Conservation (phyloP, 64 coral and sea anemone genomes). For the Montipora foliosa region DNA sequence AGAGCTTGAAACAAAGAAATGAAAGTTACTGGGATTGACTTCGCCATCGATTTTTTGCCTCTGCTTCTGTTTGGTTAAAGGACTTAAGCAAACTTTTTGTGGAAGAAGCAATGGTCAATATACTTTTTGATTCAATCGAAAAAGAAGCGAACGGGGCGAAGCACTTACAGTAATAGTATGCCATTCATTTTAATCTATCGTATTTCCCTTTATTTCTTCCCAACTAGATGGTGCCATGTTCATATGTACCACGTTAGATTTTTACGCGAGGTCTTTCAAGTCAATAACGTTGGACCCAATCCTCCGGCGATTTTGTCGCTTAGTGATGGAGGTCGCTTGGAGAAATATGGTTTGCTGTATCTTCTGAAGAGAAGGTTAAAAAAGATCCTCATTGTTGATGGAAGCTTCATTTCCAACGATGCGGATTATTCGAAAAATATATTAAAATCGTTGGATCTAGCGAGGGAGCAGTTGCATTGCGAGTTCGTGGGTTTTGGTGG, state of each 20-base stretch:
- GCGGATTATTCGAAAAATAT: constrained; percentile 59
- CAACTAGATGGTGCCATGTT: constrained; percentile 84
- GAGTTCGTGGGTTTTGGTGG: constrained; percentile 80
- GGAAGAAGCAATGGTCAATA: no score
- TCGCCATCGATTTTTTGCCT: no score
- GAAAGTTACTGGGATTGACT: no score
- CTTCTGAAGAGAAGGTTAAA: constrained; percentile 82
- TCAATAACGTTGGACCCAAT: constrained; percentile 80
- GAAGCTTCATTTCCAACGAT: constrained; percentile 75
- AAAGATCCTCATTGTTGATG: constrained; percentile 83
- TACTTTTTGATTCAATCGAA: no score
- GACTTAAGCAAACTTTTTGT: no score
- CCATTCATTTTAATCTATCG: no score
- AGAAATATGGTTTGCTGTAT: constrained; percentile 87
- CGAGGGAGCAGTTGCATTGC: constrained; percentile 73
- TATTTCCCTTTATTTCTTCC: neutral
- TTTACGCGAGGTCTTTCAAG: constrained; percentile 75
- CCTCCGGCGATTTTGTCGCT: constrained; percentile 82
- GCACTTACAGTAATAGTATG: no score
- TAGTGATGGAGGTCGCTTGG: constrained; percentile 86
- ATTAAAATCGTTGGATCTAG: constrained; percentile 78
- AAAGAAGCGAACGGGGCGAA: no score
- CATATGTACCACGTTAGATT: constrained; percentile 90
- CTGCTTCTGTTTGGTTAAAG: no score
- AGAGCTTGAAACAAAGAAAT: no score